Base-by-base conservation (phyloP, 1,140 invertebrate species). In the honey bee (Apis mellifera) region DNA sequence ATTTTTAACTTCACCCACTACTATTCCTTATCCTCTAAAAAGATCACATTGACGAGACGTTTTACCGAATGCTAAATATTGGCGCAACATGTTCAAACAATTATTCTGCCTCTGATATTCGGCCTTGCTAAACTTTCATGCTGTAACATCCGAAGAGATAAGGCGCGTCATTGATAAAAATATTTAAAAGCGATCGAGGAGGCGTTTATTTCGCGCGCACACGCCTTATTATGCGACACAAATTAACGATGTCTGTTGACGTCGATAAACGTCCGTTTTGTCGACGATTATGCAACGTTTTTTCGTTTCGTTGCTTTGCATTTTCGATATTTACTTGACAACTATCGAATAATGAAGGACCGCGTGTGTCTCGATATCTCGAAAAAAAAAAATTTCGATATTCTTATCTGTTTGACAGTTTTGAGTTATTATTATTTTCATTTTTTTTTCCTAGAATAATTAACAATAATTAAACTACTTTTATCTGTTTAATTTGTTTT, bases 211-310 rank as follows among this genome's bases (percentile, higher is more conserved):
- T 73, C 50, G 42, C 21, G 2, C 21, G 19, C 23, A 19, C 21
- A 9, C 26, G 21, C 17, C 32, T 26, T 65, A 62, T 78, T 60
- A 71, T 48, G 71, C 55, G 55, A 71, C 32, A 62, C 65, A 65
- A 65, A 73, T 74, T 80, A 73, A 42, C 48, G 52, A 54, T 71
- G 50, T 13, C 26, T 9, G 17, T 48, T 71, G 69, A 71, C 50
- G 50, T 52, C 23, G 9, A 48, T 42, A 42, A 42, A 42, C 5
- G 9, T 13, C 1, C 1, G 19, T 54, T 23, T 15, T 52, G 7
- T 4, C 2, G 32, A 42, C 11, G 21, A 5, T 71, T 71, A 71
- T 71, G 69, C 78, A 80, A 80, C 70, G 70, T 65, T 70, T 60
- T n/a, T 9, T 50, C 8, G 52, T 15, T n/a, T 42, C 26, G 32